Evolutionary conservation across 1,140 invertebrate species (phyloP), one percentile per base, ranked within the genome.

Genomic region (Portunus trituberculatus): DNA sequence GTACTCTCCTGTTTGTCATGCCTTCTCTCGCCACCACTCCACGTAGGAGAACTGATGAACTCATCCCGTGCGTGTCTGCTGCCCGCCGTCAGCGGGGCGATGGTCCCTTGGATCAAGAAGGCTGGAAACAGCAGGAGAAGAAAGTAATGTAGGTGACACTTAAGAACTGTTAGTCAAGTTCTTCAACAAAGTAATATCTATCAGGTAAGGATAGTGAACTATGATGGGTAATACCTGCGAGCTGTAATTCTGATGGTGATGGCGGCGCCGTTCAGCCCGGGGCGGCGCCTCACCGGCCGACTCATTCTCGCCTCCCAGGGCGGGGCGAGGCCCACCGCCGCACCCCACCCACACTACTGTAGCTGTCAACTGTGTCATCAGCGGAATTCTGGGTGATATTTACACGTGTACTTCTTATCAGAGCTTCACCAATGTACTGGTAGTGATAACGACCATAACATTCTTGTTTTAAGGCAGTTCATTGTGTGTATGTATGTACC

Each of bases 151-250:
- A 32, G 52, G 90, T 91, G 90, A 76, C 76, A 76, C 76, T 91
- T 91, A 76, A 32, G 52, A 91, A 91, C 76, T 91, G 52, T 91
- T 32, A 76, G 90, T 91, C 89, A 59, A 91, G 89, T 91, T 91
- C 90, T 91, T 91, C 90, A 91, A 29, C 90, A 76, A n/a, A 76
- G 67, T 76, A 76, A 25, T 76, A 76, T 76, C 67, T 76, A 76
- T 20, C 67, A 76, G 67, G n/a, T 76, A 76, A 76, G 67, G 67
- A n/a, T 76, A 76, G 67, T n/a, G 67, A 8, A n/a, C 67, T 76
- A 16, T 76, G 67, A 76, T 25, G 67, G 20, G 7, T 76, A 76
- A 76, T 76, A n/a, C n/a, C 67, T n/a, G 20, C 12, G 25, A 76
- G 67, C 25, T 25, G 67, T 76, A n/a, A 76, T 25, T 20, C 67